Evolutionary conservation across 2,113 vertebrate genomes (phyloP).

Genomic region (Actenoides hombroni): DNA sequence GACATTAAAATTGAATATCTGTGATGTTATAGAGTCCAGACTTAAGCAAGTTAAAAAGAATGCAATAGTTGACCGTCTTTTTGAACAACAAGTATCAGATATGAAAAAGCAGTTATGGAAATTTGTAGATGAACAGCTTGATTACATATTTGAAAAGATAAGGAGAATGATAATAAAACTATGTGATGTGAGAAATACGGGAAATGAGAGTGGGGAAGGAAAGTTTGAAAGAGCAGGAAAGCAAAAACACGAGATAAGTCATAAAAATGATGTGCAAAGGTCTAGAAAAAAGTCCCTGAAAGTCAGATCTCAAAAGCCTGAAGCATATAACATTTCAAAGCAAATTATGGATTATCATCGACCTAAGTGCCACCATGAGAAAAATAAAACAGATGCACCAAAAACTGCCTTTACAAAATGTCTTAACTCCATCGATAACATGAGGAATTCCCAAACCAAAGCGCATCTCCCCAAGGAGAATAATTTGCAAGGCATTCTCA

Average conservation of each 20-base stretch:
- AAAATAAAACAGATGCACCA: constrained; percentile 25
- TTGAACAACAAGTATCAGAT: constrained; percentile 88
- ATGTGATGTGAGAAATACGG: constrained; percentile 71
- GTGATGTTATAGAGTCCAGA: constrained; percentile 82
- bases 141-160: constrained; percentile 88
- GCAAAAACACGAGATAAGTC: constrained; percentile 16
- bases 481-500: background rate
- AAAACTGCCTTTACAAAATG: constrained; percentile 53
- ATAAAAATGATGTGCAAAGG: constrained; percentile 41
- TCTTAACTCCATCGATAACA: constrained; percentile 62
- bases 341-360: constrained; percentile 28
- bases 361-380: constrained; percentile 33
- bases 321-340: constrained; percentile 40
- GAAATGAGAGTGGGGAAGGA: constrained; percentile 55
- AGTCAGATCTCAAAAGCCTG: constrained; percentile 60
- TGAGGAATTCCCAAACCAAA: constrained; percentile 55
- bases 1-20: constrained; percentile 82
- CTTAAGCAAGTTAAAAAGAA: constrained; percentile 88
- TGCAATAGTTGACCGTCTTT: constrained; percentile 89
- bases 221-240: constrained; percentile 45
- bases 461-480: constrained; percentile 35
- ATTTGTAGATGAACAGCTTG: constrained; percentile 91
- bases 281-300: constrained; percentile 50
- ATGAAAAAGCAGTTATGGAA: constrained; percentile 94
- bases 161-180: constrained; percentile 74